Evolutionary conservation across 2,113 vertebrate species (phyloP).

Genomic region (Myotis brandtii): DNA sequence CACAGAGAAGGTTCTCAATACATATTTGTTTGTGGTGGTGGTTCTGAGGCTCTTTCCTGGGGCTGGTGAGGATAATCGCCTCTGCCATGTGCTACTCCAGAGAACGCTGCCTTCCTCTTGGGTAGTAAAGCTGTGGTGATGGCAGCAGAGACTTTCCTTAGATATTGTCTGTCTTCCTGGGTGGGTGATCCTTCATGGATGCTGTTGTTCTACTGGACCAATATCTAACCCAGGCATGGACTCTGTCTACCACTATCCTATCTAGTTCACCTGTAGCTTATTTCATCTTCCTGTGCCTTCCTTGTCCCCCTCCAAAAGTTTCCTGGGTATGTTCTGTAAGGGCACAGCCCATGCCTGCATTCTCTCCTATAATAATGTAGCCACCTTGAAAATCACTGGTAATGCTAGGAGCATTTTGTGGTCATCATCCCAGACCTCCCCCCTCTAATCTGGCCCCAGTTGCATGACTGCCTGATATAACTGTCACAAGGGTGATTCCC

Average conservation of each 20-base stretch:
- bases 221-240: not conserved
- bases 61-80: not conserved
- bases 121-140: not conserved
- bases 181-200: not conserved
- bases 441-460: not conserved
- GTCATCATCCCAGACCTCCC: not conserved
- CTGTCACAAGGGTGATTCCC: slow-evolving; percentile 33
- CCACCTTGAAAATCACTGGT: not conserved
- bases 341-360: not conserved
- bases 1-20: not conserved
- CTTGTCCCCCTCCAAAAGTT: not conserved
- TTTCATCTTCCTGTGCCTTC: not conserved
- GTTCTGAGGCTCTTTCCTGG: not conserved
- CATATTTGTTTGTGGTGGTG: not conserved
- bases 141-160: not conserved
- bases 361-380: not conserved
- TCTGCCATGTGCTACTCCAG: not conserved
- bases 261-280: not conserved
- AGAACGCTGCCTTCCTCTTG: not conserved
- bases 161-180: not conserved
- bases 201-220: not conserved
- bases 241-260: not conserved
- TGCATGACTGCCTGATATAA: not conserved
- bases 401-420: not conserved
- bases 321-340: not conserved